phyloP scores from a whole-genome alignment of 2,113 vertebrate genomes.

The Oreochromis spilurus region DNA sequence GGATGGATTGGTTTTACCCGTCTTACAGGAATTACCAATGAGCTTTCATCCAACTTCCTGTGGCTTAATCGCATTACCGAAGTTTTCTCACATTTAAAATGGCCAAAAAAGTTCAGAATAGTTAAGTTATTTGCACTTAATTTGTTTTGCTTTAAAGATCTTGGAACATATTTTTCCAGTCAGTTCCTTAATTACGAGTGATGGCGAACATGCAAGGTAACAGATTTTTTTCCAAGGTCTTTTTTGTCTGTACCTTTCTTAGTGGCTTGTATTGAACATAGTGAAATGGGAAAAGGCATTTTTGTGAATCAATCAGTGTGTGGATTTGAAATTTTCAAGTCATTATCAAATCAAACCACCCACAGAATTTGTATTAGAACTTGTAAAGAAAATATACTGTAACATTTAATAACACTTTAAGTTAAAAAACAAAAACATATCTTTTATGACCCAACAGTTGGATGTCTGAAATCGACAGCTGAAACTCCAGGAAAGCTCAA shows the following conservation, averaged over 20 bases:
- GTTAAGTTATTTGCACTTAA: background rate
- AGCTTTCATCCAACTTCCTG: conserved; percentile 21
- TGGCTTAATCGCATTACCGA: background rate
- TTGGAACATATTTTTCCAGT: background rate
- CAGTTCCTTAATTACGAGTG: background rate
- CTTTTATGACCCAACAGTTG: background rate
- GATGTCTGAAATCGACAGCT: background rate
- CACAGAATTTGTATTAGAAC: background rate
- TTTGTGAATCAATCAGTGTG: background rate
- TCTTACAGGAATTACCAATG: conserved; percentile 33
- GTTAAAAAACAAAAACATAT: background rate
- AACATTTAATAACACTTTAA: background rate
- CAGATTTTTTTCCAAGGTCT: background rate
- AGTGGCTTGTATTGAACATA: background rate
- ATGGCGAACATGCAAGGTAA: background rate
- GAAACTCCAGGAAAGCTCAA: background rate
- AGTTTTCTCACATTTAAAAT: background rate
- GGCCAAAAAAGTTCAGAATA: background rate
- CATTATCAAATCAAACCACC: background rate
- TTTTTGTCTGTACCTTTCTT: background rate
- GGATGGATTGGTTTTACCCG: conserved; percentile 41
- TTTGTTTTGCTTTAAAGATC: background rate
- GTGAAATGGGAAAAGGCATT: background rate
- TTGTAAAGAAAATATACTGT: background rate
- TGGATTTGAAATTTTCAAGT: background rate